These are phyloP conservation scores for Tigriopus japonicus DNA, from an alignment of 1,140 invertebrate genomes.

Conservation along the genomic window DNA sequence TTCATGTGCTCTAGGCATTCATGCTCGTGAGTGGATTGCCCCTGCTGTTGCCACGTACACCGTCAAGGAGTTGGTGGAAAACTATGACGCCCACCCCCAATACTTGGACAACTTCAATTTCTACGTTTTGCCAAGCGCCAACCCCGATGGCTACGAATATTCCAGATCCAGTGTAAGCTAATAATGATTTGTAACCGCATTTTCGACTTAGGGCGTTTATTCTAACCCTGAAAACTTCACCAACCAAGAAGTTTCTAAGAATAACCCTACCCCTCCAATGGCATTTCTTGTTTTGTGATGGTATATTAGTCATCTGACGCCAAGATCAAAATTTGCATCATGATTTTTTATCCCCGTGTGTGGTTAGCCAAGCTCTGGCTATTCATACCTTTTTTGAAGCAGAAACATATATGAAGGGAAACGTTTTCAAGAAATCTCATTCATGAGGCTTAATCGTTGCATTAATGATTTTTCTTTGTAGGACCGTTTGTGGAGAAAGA, in stretches of 20 bases:
- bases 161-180: neutral
- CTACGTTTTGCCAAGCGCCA: conserved; percentile 22
- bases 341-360: neutral
- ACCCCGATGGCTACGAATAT: conserved; percentile 20
- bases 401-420: too few species aligned
- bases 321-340: neutral
- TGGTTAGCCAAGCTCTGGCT: too few species aligned
- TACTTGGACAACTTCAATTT: conserved; percentile 46
- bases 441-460: too few species aligned
- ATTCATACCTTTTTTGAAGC: too few species aligned
- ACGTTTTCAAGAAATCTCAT: too few species aligned
- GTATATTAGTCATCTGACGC: neutral
- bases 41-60: conserved; percentile 68
- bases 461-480: too few species aligned
- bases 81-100: neutral
- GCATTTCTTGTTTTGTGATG: too few species aligned
- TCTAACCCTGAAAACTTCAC: too few species aligned
- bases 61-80: conserved; percentile 46
- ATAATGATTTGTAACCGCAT: neutral
- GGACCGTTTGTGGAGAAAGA: conserved; percentile 23
- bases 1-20: conserved; percentile 22
- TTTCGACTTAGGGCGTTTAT: too few species aligned
- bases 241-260: too few species aligned
- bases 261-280: too few species aligned
- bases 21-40: conserved; percentile 80